Base-by-base conservation (phyloP, 1,140 invertebrate genomes). In the Pseudachorutes palmiensis region DNA sequence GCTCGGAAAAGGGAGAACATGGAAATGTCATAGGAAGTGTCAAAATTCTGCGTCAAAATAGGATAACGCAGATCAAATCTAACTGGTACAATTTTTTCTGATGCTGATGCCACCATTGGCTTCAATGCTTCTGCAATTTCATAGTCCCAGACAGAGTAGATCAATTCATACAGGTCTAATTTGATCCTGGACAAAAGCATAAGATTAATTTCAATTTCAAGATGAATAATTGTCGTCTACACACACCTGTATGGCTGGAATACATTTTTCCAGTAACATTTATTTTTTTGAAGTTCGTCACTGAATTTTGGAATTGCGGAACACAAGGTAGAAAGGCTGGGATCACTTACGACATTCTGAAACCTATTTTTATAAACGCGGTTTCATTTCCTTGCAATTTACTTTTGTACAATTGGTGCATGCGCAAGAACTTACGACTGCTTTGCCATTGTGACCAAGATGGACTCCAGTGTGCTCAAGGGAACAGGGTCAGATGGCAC, bases 71-170 rank as follows among this genome's bases (percentile, higher is more conserved):
- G 9, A 19, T 55, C 5, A 24, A 55, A 55, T 55, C 24, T 55
- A 3, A 55, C 24, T 26, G 9, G 9, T 5, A 16, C 51, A 14
- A 12, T 12, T 24, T 14, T 19, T 55, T 14, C 12, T 55, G 9
- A 14, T 5, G 14, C 9, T 12, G 12, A 5, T 14, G 12, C 5
- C 5, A 55, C 5, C 9, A 55, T 12, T 16, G 51, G 12, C 24
- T 19, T 55, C 5, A 24, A 9, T 14, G 51, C 51, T 55, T 55
- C 12, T 5, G 51, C 12, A 16, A 55, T 55, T 22, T 55, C 51
- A 5, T 19, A 55, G 24, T 55, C 51, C 51, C 51, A 55, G 24
- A 55, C 51, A 3, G 51, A 55, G 51, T 55, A 55, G 24, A 55
- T 26, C 14, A 55, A 5, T 24, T 55, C 51, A 55, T 55, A 55